phyloP scores from a whole-genome alignment of 1,140 invertebrate species.

The Spodoptera frugiperda region DNA sequence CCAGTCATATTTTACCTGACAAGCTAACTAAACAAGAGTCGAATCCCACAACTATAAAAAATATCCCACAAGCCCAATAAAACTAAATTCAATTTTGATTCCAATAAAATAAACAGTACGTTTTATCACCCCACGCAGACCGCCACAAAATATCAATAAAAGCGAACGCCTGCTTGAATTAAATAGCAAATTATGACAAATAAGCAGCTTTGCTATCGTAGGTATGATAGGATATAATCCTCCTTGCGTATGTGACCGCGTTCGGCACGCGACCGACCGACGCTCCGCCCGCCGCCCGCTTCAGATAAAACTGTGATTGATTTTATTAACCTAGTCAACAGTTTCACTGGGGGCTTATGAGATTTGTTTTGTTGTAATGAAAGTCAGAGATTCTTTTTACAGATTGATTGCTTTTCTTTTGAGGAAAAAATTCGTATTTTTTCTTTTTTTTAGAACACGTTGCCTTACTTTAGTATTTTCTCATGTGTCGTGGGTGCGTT shows the following conservation, averaged over 20 bases:
- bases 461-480: too few species aligned
- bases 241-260: background rate
- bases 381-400: background rate
- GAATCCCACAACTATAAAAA: background rate
- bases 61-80: background rate
- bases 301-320: conserved; percentile 28
- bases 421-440: background rate
- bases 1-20: too few species aligned
- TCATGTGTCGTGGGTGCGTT: too few species aligned
- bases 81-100: too few species aligned
- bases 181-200: conserved; percentile 48
- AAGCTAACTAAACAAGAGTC: too few species aligned
- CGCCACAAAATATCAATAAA: conserved; percentile 19
- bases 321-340: conserved; percentile 32
- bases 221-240: conserved; percentile 17
- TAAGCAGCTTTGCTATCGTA: conserved; percentile 23
- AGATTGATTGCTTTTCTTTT: background rate
- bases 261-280: conserved; percentile 7
- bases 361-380: background rate
- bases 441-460: too few species aligned
- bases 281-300: background rate
- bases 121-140: background rate
- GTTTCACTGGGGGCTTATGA: conserved; percentile 18
- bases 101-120: background rate
- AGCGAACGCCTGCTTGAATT: conserved; percentile 29